These are phyloP conservation scores for Drosophila sechellia DNA, from an alignment of 1,140 invertebrate genomes.

Conservation along the genomic window DNA sequence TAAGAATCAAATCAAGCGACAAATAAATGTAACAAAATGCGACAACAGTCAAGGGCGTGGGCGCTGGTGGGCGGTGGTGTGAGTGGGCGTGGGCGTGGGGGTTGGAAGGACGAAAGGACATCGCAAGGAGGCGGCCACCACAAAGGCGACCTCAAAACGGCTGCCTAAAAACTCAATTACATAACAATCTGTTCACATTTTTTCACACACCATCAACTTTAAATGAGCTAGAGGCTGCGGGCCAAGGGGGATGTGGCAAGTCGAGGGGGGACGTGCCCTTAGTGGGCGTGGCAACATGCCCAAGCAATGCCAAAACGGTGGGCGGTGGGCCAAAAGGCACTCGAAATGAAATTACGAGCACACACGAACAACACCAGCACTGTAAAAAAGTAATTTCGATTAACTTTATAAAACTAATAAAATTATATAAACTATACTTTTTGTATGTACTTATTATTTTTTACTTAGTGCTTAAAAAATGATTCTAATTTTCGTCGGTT, in stretches of 20 bases:
- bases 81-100: neutral
- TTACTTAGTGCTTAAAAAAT: too few species aligned
- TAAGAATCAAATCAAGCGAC: constrained; percentile 76
- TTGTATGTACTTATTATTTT: too few species aligned
- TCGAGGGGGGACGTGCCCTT: neutral
- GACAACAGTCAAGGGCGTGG: constrained; percentile 40
- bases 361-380: constrained; percentile 23
- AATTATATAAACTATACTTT: too few species aligned
- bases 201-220: constrained; percentile 84
- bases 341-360: constrained; percentile 78
- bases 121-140: constrained; percentile 64
- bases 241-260: neutral
- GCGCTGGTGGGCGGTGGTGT: neutral
- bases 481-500: neutral
- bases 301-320: constrained; percentile 70
- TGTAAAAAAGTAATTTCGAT: neutral
- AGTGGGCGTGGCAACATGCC: constrained; percentile 54
- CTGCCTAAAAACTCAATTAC: constrained; percentile 84
- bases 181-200: constrained; percentile 85
- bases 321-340: constrained; percentile 63
- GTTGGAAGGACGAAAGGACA: constrained; percentile 31
- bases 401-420: neutral
- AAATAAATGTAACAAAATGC: constrained; percentile 79
- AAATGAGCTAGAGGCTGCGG: constrained; percentile 70
- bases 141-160: constrained; percentile 81